A percentile compares a stretch with the other conserved stretches of the same genome.
Evolutionary conservation across 2,113 vertebrate genomes (phyloP).

Genomic region (Gulo gulo): DNA sequence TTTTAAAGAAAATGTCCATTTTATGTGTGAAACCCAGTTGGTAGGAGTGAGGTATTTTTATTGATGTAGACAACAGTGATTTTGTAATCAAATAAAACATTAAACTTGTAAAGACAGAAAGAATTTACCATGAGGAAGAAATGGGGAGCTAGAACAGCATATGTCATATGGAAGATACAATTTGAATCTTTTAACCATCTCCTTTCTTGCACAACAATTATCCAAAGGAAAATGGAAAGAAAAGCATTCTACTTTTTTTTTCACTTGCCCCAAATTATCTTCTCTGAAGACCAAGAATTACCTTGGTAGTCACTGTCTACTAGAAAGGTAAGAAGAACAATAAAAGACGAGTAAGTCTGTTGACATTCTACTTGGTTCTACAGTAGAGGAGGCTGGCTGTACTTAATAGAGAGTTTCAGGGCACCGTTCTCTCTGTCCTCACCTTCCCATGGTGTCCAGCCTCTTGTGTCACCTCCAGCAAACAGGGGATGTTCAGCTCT

Average conservation of each 20-base stretch:
- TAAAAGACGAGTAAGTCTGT: no score
- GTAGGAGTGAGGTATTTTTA: constrained; percentile 41
- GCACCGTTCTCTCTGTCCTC: no score
- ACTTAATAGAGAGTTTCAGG: background rate
- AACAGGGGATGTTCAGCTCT: no score
- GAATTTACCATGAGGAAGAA: background rate
- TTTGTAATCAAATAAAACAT: constrained; percentile 36
- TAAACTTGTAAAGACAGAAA: constrained; percentile 26
- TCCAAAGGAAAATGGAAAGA: background rate
- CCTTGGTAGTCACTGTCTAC: background rate
- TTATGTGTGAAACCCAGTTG: constrained; percentile 42
- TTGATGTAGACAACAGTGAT: constrained; percentile 13
- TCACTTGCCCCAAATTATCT: background rate
- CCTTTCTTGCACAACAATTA: background rate
- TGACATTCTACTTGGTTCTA: background rate
- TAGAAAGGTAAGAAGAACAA: background rate
- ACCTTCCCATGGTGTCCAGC: rapidly evolving
- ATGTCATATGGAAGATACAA: background rate
- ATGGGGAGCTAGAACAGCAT: background rate
- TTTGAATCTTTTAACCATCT: background rate
- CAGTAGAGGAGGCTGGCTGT: background rate
- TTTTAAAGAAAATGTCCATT: constrained; percentile 21
- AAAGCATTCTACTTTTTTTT: background rate
- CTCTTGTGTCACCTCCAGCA: background rate
- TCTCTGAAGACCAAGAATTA: background rate